Evolutionary conservation across 37 sponge, comb jelly and placozoan species (phyloP).

Genomic region (Aplysina aerophoba): DNA sequence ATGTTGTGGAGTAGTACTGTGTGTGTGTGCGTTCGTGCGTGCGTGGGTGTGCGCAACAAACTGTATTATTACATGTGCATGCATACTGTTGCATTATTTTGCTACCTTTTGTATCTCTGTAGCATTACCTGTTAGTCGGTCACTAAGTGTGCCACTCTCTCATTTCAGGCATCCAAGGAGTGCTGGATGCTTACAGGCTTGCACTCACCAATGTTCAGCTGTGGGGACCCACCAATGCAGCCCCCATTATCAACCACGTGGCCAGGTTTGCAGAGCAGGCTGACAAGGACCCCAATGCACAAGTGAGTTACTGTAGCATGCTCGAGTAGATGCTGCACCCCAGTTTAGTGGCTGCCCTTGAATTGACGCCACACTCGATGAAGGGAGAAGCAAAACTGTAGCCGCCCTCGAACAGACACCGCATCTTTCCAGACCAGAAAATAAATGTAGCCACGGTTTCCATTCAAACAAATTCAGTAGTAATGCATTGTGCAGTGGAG

Average conservation of each 20-base stretch:
- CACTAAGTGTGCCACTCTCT: background rate
- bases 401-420: background rate
- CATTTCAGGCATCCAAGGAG: constrained; percentile 66
- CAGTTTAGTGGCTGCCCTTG: background rate
- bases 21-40: background rate
- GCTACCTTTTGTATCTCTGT: too few species aligned
- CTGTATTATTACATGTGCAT: background rate
- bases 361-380: background rate
- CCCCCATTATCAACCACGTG: constrained; percentile 86
- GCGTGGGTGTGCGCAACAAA: background rate
- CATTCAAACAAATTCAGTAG: too few species aligned
- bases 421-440: too few species aligned
- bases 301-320: constrained; percentile 2
- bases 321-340: background rate
- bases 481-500: too few species aligned
- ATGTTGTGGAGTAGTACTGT: background rate
- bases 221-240: constrained; percentile 89
- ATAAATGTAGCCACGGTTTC: too few species aligned
- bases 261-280: constrained; percentile 81
- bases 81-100: background rate
- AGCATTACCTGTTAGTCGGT: too few species aligned
- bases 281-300: constrained; percentile 9
- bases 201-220: constrained; percentile 58
- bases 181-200: constrained; percentile 71
- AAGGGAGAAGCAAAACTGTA: background rate